phyloP scores from a whole-genome alignment of 2,113 vertebrate genomes.

The human region DNA sequence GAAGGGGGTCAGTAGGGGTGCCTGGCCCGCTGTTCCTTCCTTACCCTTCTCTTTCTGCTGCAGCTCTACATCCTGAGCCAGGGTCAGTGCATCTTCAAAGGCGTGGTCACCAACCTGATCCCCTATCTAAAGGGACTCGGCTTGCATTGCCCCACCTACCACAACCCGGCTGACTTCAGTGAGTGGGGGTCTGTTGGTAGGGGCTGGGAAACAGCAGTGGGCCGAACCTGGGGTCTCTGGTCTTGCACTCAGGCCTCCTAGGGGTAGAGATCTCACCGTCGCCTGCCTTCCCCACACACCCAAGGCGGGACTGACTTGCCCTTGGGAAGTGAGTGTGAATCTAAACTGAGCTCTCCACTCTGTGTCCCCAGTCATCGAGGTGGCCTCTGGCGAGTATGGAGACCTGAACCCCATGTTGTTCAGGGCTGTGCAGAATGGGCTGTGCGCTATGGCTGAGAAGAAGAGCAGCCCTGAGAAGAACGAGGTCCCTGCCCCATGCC shows the following conservation, averaged over 20 bases:
- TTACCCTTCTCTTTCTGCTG: not conserved
- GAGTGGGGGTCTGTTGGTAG: constrained; percentile 80
- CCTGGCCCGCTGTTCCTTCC: not conserved
- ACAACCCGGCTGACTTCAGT: constrained; percentile 99
- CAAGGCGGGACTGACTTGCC: not conserved
- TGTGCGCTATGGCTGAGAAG: constrained; percentile 93
- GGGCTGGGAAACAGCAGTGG: not conserved
- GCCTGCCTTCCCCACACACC: not conserved
- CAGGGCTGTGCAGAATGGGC: constrained; percentile 94
- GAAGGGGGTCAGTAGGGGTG: not conserved
- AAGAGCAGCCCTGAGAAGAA: constrained; percentile 91
- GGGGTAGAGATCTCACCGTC: not conserved
- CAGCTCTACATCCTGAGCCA: constrained; percentile 99
- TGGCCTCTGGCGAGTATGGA: constrained; percentile 97
- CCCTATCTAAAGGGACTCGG: constrained; percentile 97
- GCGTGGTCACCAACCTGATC: constrained; percentile 95
- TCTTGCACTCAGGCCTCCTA: not conserved
- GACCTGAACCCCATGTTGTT: constrained; percentile 97
- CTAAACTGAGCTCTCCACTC: not conserved
- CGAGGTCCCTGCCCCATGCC: constrained; percentile 87
- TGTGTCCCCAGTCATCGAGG: constrained; percentile 93
- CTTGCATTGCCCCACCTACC: constrained; percentile 98
- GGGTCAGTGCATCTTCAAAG: constrained; percentile 99
- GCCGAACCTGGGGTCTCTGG: not conserved
- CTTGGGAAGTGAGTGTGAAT: not conserved